These are phyloP conservation scores for Coptotermes formosanus DNA, from an alignment of 1,140 invertebrate species.

Conservation along the genomic window DNA sequence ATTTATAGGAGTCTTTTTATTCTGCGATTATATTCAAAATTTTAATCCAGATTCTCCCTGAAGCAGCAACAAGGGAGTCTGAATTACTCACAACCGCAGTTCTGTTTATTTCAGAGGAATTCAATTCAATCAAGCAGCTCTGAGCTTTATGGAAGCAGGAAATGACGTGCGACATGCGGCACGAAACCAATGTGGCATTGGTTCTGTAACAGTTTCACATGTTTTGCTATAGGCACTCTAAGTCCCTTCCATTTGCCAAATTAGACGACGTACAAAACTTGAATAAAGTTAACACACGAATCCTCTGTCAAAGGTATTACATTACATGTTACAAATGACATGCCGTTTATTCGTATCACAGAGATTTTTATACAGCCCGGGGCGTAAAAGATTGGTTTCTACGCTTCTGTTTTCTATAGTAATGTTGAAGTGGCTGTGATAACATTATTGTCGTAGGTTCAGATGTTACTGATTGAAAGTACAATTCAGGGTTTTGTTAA, in stretches of 20 bases:
- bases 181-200: background rate
- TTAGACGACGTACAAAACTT: background rate
- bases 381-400: too few relatives aligned
- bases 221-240: background rate
- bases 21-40: too few relatives aligned
- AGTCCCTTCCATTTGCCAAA: background rate
- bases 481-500: too few relatives aligned
- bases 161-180: background rate
- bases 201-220: background rate
- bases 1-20: too few relatives aligned
- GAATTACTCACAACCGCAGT: too few relatives aligned
- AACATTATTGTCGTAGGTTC: too few relatives aligned
- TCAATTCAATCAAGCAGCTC: background rate
- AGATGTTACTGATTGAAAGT: too few relatives aligned
- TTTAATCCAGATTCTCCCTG: too few relatives aligned
- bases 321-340: background rate
- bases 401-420: too few relatives aligned
- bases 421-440: too few relatives aligned
- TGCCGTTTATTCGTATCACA: background rate
- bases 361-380: too few relatives aligned
- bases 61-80: too few relatives aligned
- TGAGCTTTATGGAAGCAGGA: background rate
- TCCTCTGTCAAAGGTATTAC: background rate
- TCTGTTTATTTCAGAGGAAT: background rate
- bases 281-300: background rate